phyloP scores from a whole-genome alignment of 2,888 invertebrate species.

The Germaria angustata region DNA sequence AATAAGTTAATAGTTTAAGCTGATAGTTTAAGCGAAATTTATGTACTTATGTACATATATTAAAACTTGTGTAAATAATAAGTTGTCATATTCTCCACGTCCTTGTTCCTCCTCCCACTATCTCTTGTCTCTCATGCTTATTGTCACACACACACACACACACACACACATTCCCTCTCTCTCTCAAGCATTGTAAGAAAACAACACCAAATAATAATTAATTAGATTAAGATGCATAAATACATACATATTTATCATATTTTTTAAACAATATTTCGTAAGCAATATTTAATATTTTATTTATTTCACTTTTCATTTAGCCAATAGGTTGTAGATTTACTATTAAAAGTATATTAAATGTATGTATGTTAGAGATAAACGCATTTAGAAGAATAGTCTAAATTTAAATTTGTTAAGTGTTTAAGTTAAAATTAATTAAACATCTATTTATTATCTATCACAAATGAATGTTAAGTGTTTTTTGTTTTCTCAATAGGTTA shows the following conservation, averaged over 20 bases:
- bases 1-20: not conserved
- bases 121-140: not conserved
- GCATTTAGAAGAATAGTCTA: conserved; percentile 56
- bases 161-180: too few relatives aligned
- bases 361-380: conserved; percentile 25
- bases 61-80: conserved; percentile 7
- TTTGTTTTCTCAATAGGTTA: conserved; percentile 32
- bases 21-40: not conserved
- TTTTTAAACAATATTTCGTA: conserved; percentile 27
- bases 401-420: conserved; percentile 65
- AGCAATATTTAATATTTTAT: conserved; percentile 40
- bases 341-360: conserved; percentile 15
- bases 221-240: not conserved
- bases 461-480: conserved; percentile 63
- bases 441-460: conserved; percentile 21
- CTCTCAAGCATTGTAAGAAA: conserved; percentile 52
- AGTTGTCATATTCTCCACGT: not conserved
- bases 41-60: not conserved
- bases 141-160: not conserved
- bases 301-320: conserved; percentile 45
- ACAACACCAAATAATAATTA: conserved; percentile 49
- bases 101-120: not conserved
- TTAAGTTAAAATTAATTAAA: too few relatives aligned
- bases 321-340: conserved; percentile 64
- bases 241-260: not conserved